Evolutionary conservation across 2,888 invertebrate species (phyloP).

Genomic region (Diachrysia chrysitis): DNA sequence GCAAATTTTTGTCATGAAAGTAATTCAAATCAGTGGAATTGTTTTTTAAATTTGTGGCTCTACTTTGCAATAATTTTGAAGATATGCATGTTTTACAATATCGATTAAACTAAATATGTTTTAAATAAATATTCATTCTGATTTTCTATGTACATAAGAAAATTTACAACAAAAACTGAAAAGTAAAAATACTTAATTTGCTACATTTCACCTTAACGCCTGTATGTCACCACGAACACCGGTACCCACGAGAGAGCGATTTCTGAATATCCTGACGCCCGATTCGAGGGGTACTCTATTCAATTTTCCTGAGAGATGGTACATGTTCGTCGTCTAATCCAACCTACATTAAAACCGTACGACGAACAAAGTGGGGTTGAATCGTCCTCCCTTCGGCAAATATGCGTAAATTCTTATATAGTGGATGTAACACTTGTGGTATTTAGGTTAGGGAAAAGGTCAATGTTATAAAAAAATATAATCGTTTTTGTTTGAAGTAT

Average conservation of each 20-base stretch:
- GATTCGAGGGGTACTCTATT: conserved; percentile 50
- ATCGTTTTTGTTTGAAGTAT: not conserved
- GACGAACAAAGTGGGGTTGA: conserved; percentile 34
- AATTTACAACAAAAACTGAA: too few relatives aligned
- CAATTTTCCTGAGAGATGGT: conserved; percentile 58
- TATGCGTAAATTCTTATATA: conserved; percentile 31
- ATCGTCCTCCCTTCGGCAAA: conserved; percentile 18
- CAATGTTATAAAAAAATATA: not conserved
- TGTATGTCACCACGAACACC: conserved; percentile 22
- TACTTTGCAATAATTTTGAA: too few relatives aligned
- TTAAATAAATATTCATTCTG: too few relatives aligned
- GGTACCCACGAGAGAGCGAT: conserved; percentile 42
- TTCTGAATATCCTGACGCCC: conserved; percentile 55
- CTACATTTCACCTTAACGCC: not conserved
- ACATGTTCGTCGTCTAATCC: conserved; percentile 40
- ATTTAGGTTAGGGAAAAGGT: not conserved
- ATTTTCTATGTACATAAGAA: too few relatives aligned
- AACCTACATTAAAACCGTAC: conserved; percentile 47
- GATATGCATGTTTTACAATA: too few relatives aligned
- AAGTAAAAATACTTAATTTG: too few relatives aligned
- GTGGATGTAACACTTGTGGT: conserved; percentile 16
- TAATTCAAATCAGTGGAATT: too few relatives aligned
- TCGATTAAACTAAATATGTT: too few relatives aligned
- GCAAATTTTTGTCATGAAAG: too few relatives aligned
- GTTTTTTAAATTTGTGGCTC: too few relatives aligned